Evolutionary conservation across 2,797 vertebrate genomes (phyloP), one percentile per base, ranked within the genome.

Genomic region (Crocodylus rhombifer): DNA sequence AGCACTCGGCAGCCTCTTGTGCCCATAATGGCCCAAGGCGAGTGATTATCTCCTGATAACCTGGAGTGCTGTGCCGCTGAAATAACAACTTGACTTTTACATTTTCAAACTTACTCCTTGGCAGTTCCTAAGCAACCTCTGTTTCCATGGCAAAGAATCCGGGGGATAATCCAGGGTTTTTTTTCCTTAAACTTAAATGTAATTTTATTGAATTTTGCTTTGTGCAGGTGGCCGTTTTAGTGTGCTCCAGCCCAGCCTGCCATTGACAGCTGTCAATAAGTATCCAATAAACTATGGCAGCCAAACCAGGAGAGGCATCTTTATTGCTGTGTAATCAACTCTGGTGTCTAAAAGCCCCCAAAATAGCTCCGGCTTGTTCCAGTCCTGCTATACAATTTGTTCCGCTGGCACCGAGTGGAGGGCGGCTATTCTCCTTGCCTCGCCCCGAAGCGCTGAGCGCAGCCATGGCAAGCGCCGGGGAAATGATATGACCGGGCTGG

Each of bases 111-210:
- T 96, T 75, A 77, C 95, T 71, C 97, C 94, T 94, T 95, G 96
- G 94, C 93, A 97, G 98, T 98, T 97, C 96, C 98, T 96, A 98
- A 97, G 98, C 98, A 98, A 98, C 97, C 97, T 97, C 95, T 88
- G 97, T 98, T 98, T 98, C 98, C 98, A 98, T 98, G 97, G 98
- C 96, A 97, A 98, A 97, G 97, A 97, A 97, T 95, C 96, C 96
- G 94, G 84, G 97, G 97, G 97, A 97, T 97, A 98, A 97, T 96
- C 95, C 94, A 95, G 97, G 84, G 78, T 74, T 55, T 80, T 61
- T 77, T 56, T 23, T 84, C 65, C 30, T 82, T 42, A 7, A 4
- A 82, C 90, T 97, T 95, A 95, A 97, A 87, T 96, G 94, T 28
- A 0, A 80, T 92, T 96, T 96, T 95, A 97, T 95, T 97, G 97